Percentiles rank a stretch among this genome's conserved stretches.
These are phyloP conservation scores for Hypena proboscidalis DNA, from an alignment of 2,888 invertebrate species.

Conservation along the genomic window DNA sequence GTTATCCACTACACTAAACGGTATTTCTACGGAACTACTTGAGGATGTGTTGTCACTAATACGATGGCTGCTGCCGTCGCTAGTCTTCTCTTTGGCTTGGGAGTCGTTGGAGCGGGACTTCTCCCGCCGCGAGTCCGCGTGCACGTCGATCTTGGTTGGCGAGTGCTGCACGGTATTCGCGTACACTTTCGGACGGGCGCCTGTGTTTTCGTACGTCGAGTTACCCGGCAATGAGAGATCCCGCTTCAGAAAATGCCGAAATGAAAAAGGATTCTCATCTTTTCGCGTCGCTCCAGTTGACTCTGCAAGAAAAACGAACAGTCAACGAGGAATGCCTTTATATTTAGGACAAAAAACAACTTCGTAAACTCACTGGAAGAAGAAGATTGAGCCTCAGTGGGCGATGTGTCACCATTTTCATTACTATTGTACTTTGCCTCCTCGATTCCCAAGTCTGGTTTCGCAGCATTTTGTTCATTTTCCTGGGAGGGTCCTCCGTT, in stretches of 20 bases:
- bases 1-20: constrained; percentile 79
- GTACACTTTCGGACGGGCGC: constrained; percentile 91
- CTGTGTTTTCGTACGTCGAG: constrained; percentile 88
- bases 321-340: constrained; percentile 62
- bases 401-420: constrained; percentile 69
- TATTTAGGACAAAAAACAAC: constrained; percentile 81
- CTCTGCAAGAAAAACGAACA: constrained; percentile 67
- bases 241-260: constrained; percentile 92
- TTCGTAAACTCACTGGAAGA: constrained; percentile 76
- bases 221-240: constrained; percentile 83
- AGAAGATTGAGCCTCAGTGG: constrained; percentile 71
- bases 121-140: constrained; percentile 65
- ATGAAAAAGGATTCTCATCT: constrained; percentile 93
- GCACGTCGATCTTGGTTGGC: constrained; percentile 71
- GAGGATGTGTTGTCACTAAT: constrained; percentile 74
- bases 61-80: constrained; percentile 60
- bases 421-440: constrained; percentile 76
- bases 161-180: constrained; percentile 80
- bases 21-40: constrained; percentile 77
- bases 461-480: constrained; percentile 69
- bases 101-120: constrained; percentile 62
- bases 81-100: constrained; percentile 71
- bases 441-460: constrained; percentile 81
- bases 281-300: constrained; percentile 78
- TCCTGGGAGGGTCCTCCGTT: constrained; percentile 66